Evolutionary conservation across 2,113 vertebrate genomes (phyloP).

Genomic region (Morphnarchus princeps): DNA sequence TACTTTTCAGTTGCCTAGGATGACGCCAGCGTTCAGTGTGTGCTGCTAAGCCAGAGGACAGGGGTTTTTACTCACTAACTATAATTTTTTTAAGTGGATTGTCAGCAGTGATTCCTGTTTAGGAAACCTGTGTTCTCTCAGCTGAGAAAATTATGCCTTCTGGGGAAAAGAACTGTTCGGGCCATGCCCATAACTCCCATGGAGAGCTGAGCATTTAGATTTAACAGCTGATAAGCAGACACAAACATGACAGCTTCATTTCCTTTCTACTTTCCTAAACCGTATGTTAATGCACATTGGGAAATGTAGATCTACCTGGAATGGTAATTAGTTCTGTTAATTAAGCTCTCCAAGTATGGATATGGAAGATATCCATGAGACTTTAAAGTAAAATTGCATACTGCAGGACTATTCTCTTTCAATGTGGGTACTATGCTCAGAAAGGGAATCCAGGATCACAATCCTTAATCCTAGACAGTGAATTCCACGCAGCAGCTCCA

Average conservation of each 20-base stretch:
- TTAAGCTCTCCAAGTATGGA: not conserved
- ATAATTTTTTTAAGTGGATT: not conserved
- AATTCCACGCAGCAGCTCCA: not conserved
- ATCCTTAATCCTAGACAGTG: not conserved
- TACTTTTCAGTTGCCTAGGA: not conserved
- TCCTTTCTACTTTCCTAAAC: not conserved
- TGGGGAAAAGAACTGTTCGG: not conserved
- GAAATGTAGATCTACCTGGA: not conserved
- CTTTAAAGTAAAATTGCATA: not conserved
- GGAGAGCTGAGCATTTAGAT: not conserved
- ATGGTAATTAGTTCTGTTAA: not conserved
- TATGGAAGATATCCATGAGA: not conserved
- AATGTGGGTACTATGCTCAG: not conserved
- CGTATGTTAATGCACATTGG: not conserved
- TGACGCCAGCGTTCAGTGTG: rapidly evolving
- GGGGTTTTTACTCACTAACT: not conserved
- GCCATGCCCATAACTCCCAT: not conserved
- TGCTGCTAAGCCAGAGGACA: not conserved
- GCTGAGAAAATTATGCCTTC: not conserved
- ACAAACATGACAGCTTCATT: not conserved
- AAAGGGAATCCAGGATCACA: not conserved
- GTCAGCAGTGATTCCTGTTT: not conserved
- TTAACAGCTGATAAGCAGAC: not conserved
- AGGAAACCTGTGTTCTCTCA: not conserved
- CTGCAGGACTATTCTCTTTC: not conserved